These are phyloP conservation scores for Paratilapia polleni DNA, from an alignment of 2,113 vertebrate species.

Conservation along the genomic window DNA sequence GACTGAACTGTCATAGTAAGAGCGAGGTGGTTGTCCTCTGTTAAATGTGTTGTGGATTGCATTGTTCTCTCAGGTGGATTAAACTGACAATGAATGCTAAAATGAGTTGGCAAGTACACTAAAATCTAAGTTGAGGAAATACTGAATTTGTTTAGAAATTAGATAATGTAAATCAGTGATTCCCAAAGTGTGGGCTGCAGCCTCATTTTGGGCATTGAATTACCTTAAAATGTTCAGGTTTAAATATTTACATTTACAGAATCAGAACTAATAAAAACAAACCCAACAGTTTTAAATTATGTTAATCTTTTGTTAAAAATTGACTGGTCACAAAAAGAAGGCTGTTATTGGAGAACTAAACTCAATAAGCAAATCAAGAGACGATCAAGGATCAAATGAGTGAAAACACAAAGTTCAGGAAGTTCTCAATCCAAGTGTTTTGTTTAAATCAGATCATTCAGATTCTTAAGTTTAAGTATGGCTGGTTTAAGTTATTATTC, in stretches of 20 bases:
- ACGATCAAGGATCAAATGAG: background rate
- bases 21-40: too few relatives aligned
- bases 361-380: background rate
- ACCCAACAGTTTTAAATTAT: background rate
- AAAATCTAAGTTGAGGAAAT: too few relatives aligned
- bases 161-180: too few relatives aligned
- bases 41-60: too few relatives aligned
- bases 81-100: too few relatives aligned
- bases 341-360: background rate
- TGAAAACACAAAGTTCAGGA: background rate
- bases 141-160: too few relatives aligned
- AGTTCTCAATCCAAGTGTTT: fast-evolving
- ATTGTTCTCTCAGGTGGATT: too few relatives aligned
- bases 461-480: background rate
- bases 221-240: background rate
- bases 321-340: background rate
- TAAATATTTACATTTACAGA: background rate
- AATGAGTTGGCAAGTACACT: too few relatives aligned
- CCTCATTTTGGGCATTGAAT: background rate
- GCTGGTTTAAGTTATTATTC: background rate
- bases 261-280: background rate
- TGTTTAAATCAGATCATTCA: background rate
- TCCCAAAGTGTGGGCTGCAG: background rate
- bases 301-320: background rate
- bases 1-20: too few relatives aligned